Percentiles rank a stretch among this genome's conserved stretches.
These are phyloP conservation scores for Anguilla rostrata DNA, from an alignment of 2,113 vertebrate genomes.

Conservation along the genomic window DNA sequence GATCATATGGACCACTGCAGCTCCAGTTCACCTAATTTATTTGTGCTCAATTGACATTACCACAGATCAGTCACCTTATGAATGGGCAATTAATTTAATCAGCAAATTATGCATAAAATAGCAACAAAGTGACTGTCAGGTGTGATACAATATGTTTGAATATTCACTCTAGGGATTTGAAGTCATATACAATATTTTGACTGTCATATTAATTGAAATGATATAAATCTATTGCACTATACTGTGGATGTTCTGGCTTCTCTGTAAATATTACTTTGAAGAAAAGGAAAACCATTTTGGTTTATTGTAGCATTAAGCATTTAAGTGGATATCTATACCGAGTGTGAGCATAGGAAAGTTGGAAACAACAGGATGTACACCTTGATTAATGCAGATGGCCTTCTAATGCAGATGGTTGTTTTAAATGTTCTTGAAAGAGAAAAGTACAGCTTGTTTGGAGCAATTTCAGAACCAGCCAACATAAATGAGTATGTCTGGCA, in stretches of 20 bases:
- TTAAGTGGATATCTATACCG: too few species aligned
- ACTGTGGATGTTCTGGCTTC: too few species aligned
- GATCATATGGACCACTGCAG: too few species aligned
- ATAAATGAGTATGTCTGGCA: not conserved
- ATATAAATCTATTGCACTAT: too few species aligned
- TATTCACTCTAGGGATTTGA: not conserved
- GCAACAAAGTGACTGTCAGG: not conserved
- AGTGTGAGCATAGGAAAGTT: not conserved
- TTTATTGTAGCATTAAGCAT: too few species aligned
- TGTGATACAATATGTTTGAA: not conserved
- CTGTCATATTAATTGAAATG: too few species aligned
- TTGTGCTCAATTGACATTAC: too few species aligned
- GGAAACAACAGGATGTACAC: not conserved
- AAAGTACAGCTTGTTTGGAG: not conserved
- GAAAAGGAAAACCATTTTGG: too few species aligned
- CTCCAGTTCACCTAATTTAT: too few species aligned
- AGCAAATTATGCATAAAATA: not conserved
- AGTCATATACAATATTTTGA: not conserved
- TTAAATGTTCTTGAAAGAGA: not conserved
- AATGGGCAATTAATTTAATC: too few species aligned
- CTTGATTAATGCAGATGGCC: not conserved
- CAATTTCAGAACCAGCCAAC: slow-evolving; percentile 8
- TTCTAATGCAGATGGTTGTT: not conserved
- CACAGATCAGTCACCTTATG: too few species aligned
- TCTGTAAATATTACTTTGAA: too few species aligned